These are phyloP conservation scores for Camponotus pennsylvanicus DNA, from an alignment of 1,140 invertebrate genomes.

Conservation along the genomic window DNA sequence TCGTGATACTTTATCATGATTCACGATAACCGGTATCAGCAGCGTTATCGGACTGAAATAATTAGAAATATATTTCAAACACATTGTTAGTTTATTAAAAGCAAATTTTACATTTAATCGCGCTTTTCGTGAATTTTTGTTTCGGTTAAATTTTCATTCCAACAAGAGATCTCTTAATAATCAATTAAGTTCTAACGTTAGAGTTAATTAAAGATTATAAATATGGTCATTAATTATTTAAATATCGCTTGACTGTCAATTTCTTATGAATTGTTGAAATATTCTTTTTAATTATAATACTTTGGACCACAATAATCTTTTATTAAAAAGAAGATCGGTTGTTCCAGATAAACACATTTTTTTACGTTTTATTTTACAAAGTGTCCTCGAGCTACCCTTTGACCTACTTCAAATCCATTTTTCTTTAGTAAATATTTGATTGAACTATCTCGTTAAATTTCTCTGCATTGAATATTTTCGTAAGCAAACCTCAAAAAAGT, in stretches of 20 bases:
- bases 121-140: not conserved
- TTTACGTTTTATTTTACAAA: slow-evolving; percentile 21
- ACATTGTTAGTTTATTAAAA: slow-evolving; percentile 20
- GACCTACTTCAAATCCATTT: slow-evolving; percentile 14
- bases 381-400: not conserved
- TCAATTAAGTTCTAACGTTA: not conserved
- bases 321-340: not conserved
- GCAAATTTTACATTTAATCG: slow-evolving; percentile 18
- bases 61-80: slow-evolving; percentile 30
- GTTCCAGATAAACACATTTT: slow-evolving; percentile 18
- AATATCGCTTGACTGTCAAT: not conserved
- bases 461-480: not conserved
- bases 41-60: not conserved
- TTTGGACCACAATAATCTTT: not conserved
- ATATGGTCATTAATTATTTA: not conserved
- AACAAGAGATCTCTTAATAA: not conserved
- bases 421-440: slow-evolving; percentile 44
- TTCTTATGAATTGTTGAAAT: slow-evolving; percentile 2
- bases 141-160: not conserved
- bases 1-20: not conserved
- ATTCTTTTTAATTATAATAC: not conserved
- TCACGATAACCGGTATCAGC: not conserved
- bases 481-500: not conserved
- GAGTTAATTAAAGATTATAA: not conserved
- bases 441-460: slow-evolving; percentile 24